A percentile compares a stretch with the other conserved stretches of the same genome.
These are phyloP conservation scores for Gouania willdenowi DNA, from an alignment of 2,797 vertebrate species.

Conservation along the genomic window DNA sequence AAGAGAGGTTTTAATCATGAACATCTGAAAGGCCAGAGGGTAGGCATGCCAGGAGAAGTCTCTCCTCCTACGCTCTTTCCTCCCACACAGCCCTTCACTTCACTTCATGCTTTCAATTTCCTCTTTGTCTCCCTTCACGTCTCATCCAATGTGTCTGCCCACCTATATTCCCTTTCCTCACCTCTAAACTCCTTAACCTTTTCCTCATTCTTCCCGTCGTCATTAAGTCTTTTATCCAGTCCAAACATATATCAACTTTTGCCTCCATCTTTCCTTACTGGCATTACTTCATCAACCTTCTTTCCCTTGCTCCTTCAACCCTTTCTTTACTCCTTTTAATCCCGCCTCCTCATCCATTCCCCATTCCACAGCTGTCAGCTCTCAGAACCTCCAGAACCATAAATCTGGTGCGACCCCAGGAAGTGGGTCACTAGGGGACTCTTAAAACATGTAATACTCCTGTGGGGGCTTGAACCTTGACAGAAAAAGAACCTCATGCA, in stretches of 20 bases:
- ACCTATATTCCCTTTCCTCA: not conserved
- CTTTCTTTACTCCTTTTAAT: constrained; percentile 33
- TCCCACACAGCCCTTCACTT: constrained; percentile 30
- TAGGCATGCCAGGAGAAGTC: constrained; percentile 9
- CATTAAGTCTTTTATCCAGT: constrained; percentile 18
- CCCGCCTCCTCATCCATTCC: constrained; percentile 23
- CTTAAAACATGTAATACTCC: constrained; percentile 59
- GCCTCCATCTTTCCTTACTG: constrained; percentile 45
- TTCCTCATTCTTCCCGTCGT: constrained; percentile 1
- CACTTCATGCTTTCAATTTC: constrained; percentile 24
- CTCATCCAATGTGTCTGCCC: constrained; percentile 11
- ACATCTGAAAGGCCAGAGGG: constrained; percentile 28
- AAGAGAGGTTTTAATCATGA: constrained; percentile 48
- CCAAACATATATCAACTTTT: constrained; percentile 39
- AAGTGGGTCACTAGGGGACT: constrained; percentile 58
- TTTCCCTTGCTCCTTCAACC: constrained; percentile 31
- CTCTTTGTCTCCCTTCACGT: constrained; percentile 24
- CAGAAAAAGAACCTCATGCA: constrained; percentile 19
- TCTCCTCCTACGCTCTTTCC: constrained; percentile 22
- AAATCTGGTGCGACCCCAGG: constrained; percentile 58
- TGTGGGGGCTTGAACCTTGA: constrained; percentile 33
- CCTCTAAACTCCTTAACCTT: constrained; percentile 19
- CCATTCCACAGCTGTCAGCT: constrained; percentile 61
- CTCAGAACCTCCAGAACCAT: constrained; percentile 49
- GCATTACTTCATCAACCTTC: constrained; percentile 30